Evolutionary conservation across 2,113 vertebrate species (phyloP).

Genomic region (Trichechus manatus): DNA sequence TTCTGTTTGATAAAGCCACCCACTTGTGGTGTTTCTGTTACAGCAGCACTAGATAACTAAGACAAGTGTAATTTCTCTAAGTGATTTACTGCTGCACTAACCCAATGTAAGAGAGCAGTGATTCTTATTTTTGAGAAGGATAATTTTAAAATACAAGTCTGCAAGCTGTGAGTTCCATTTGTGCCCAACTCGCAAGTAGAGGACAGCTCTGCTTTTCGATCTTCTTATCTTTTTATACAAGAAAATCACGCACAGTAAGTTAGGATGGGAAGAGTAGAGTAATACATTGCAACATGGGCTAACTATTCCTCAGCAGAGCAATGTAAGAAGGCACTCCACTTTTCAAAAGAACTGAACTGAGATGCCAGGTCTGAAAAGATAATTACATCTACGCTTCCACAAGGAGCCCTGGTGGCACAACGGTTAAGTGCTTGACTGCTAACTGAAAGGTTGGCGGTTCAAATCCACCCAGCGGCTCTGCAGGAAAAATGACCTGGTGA

Average conservation of each 20-base stretch:
- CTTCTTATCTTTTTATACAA: not conserved
- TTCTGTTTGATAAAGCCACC: too few species aligned
- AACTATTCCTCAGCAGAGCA: fast-evolving
- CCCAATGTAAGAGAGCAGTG: not conserved
- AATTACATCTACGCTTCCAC: fast-evolving
- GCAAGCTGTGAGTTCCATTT: not conserved
- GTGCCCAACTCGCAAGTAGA: not conserved
- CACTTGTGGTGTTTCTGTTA: too few species aligned
- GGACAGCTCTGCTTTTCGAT: not conserved
- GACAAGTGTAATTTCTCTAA: not conserved
- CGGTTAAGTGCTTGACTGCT: too few species aligned
- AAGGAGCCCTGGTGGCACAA: too few species aligned
- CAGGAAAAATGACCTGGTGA: too few species aligned
- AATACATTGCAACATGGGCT: fast-evolving
- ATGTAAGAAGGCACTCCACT: fast-evolving
- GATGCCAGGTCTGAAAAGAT: not conserved
- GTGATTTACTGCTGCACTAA: too few species aligned
- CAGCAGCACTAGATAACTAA: too few species aligned
- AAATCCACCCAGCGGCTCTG: too few species aligned
- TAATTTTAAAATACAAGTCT: not conserved
- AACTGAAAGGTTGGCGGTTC: too few species aligned
- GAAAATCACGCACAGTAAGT: not conserved
- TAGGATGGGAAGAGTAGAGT: not conserved
- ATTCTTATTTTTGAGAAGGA: not conserved
- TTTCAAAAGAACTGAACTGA: not conserved